Evolutionary conservation across 2,113 vertebrate species (phyloP).

Genomic region (Atrichornis clamosus): DNA sequence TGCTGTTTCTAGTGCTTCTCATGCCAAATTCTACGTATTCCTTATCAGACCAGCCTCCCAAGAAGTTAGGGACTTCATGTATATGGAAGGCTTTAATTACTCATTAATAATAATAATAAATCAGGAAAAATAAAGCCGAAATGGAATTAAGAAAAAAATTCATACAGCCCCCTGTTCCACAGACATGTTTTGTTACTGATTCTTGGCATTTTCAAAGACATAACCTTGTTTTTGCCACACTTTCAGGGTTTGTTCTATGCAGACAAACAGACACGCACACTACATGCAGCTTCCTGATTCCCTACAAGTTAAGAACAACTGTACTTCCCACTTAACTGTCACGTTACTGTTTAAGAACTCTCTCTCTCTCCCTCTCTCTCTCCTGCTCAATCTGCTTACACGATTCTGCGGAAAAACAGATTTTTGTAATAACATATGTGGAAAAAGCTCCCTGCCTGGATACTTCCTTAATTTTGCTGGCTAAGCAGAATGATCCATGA

Average conservation of each 20-base stretch:
- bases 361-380: not conserved
- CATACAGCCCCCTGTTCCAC: not conserved
- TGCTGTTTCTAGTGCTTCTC: not conserved
- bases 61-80: not conserved
- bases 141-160: not conserved
- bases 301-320: not conserved
- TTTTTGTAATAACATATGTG: not conserved
- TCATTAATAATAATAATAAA: not conserved
- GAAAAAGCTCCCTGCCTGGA: not conserved
- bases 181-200: not conserved
- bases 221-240: fast-evolving
- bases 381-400: fast-evolving
- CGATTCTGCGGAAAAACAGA: not conserved
- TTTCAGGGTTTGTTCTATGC: not conserved
- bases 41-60: not conserved
- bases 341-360: not conserved
- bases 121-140: not conserved
- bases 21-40: not conserved
- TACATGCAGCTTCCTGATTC: not conserved
- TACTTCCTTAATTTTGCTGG: not conserved
- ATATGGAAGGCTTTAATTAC: not conserved
- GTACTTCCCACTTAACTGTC: not conserved
- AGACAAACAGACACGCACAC: not conserved
- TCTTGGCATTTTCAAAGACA: not conserved
- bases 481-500: not conserved